Evolutionary conservation across 2,797 vertebrate genomes (phyloP), one percentile per base, ranked within the genome.

Genomic region (Pithecia hirsuta): DNA sequence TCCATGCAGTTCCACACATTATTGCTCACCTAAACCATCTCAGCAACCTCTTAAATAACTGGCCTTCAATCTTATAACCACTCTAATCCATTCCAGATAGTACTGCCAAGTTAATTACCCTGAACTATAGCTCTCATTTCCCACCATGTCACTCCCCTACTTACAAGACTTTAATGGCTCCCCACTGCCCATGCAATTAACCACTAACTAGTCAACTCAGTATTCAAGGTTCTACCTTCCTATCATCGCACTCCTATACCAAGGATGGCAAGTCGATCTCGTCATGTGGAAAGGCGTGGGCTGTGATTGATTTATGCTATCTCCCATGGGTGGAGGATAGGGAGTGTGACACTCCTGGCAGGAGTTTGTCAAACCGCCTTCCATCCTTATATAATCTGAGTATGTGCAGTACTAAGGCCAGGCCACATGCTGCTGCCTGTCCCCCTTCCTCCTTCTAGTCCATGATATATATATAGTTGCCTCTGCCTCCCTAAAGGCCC

Each of bases 131-230:
- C 88, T 96, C 93, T 97, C 89, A 76, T 97, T 97, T 97, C 95
- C 96, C 92, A 95, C 96, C 96, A 74, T 93, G 97, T 96, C 97
- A 97, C 91, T 98, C 92, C 93, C 92, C 50, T 90, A 88, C 84
- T 97, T 96, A 83, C 61, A 94, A 95, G 93, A 64, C 84, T 97
- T 96, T 96, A 97, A 98, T 83, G 96, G 91, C 90, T 97, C 98
- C 96, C 97, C 79, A 78, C 86, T 74, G 97, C 96, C 97, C 75
- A 93, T 89, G 95, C 95, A 97, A 96, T 98, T 97, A 98, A 85
- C 92, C 86, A 92, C 96, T 95, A 97, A 98, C 97, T 97, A 97
- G 92, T 97, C 96, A 95, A 87, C 85, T 20, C 0, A 2, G 88
- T 91, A 91, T 89, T 91, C 59, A 24, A 59, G 78, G 36, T 87